phyloP scores from a whole-genome alignment of 2,797 vertebrate genomes.

The Tragopan temminckii region DNA sequence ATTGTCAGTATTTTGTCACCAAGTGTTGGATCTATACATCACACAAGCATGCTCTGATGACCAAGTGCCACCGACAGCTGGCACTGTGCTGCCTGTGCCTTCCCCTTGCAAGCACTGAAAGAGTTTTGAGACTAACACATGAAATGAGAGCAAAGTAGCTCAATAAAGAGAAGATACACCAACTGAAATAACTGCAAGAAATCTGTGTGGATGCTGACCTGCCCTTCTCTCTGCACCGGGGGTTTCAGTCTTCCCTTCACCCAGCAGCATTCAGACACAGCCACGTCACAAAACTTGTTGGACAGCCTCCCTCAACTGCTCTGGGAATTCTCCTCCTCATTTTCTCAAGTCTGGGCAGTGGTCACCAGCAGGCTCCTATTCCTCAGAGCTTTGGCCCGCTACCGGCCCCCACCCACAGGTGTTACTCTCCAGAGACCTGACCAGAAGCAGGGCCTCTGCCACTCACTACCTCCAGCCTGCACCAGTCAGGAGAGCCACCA shows the following conservation, averaged over 20 bases:
- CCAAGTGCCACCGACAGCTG: not conserved
- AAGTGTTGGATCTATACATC: rapidly evolving
- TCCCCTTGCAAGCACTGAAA: rapidly evolving
- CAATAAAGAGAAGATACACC: rapidly evolving
- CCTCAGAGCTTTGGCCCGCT: rapidly evolving
- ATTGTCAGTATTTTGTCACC: rapidly evolving
- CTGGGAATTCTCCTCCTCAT: not conserved
- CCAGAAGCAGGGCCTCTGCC: rapidly evolving
- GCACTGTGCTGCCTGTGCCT: rapidly evolving
- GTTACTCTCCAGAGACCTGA: not conserved
- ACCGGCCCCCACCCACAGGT: no score
- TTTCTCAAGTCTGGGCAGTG: rapidly evolving
- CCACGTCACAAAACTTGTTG: rapidly evolving
- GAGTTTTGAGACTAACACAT: not conserved
- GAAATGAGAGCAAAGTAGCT: rapidly evolving
- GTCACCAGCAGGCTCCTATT: not conserved
- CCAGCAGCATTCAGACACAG: not conserved
- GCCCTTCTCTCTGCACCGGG: not conserved
- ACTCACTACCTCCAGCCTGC: no score
- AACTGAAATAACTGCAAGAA: not conserved
- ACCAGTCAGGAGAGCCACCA: not conserved
- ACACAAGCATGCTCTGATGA: rapidly evolving
- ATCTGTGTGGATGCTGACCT: not conserved
- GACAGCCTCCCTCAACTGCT: no score
- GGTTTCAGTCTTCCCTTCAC: not conserved